These are phyloP conservation scores for Dusona sp. DNA, from an alignment of 2,888 invertebrate genomes.

Conservation along the genomic window DNA sequence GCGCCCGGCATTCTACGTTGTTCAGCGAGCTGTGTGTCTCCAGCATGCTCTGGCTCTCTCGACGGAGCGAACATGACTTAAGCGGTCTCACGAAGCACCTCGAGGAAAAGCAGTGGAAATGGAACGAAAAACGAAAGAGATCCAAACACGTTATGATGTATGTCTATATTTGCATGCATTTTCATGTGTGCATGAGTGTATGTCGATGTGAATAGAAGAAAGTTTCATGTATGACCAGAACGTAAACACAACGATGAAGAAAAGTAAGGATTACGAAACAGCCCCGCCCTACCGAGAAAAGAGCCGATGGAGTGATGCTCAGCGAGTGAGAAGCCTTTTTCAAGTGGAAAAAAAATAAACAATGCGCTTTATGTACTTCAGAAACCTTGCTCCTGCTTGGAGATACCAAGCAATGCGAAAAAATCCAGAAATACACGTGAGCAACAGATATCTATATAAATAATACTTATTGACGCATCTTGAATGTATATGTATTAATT, in stretches of 20 bases:
- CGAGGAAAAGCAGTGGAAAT: slow-evolving; percentile 49
- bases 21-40: slow-evolving; percentile 61
- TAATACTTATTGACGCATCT: neutral
- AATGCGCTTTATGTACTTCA: slow-evolving; percentile 1
- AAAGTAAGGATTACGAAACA: slow-evolving; percentile 30
- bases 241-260: slow-evolving; percentile 13
- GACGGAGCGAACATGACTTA: slow-evolving; percentile 63
- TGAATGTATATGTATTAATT: neutral
- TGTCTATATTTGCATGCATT: slow-evolving; percentile 4
- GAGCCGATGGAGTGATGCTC: slow-evolving; percentile 35
- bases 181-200: neutral
- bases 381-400: neutral
- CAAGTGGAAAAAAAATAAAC: slow-evolving; percentile 3
- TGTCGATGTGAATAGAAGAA: slow-evolving; percentile 20
- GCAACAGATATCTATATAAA: neutral
- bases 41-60: slow-evolving; percentile 58
- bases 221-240: slow-evolving; percentile 8
- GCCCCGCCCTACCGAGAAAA: slow-evolving; percentile 31
- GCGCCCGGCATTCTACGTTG: slow-evolving; percentile 53
- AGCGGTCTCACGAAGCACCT: slow-evolving; percentile 53
- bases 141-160: slow-evolving; percentile 33
- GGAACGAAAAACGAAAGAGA: slow-evolving; percentile 47
- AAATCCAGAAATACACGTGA: neutral
- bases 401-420: neutral
- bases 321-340: slow-evolving; percentile 40